Evolutionary conservation across 2,888 invertebrate species (phyloP).

Genomic region (Eristalis tenax): DNA sequence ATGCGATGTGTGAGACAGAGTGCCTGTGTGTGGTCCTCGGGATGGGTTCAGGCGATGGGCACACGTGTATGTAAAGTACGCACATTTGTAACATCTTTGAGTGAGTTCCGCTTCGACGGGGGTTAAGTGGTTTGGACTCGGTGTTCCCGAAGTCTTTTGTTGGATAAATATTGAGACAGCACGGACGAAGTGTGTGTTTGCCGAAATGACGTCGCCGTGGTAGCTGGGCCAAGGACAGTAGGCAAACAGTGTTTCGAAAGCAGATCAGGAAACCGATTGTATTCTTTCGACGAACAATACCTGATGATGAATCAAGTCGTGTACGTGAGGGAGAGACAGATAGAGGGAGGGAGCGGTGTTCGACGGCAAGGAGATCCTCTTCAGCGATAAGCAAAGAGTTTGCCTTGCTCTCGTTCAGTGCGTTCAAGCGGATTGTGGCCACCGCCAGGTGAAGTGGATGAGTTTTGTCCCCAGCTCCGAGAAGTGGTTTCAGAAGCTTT

Average conservation of each 20-base stretch:
- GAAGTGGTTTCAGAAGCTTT: background rate
- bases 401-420: background rate
- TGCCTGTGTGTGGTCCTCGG: constrained; percentile 47
- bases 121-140: constrained; percentile 40
- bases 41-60: constrained; percentile 21
- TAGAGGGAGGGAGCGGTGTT: background rate
- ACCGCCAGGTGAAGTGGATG: background rate
- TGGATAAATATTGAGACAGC: constrained; percentile 64
- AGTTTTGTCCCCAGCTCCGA: background rate
- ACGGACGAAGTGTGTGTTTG: constrained; percentile 35
- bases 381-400: background rate
- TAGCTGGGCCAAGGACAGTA: background rate
- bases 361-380: background rate
- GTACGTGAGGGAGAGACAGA: background rate
- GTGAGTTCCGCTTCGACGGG: constrained; percentile 55
- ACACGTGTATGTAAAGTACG: background rate
- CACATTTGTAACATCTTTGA: constrained; percentile 53
- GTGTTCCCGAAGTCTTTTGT: constrained; percentile 23
- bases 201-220: constrained; percentile 1
- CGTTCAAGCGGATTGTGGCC: background rate
- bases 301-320: background rate
- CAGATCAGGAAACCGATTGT: background rate
- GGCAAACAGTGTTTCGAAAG: background rate
- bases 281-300: background rate
- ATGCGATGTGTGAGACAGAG: background rate